phyloP scores from a whole-genome alignment of 1,140 invertebrate species.

The Elymnias hypermnestra region DNA sequence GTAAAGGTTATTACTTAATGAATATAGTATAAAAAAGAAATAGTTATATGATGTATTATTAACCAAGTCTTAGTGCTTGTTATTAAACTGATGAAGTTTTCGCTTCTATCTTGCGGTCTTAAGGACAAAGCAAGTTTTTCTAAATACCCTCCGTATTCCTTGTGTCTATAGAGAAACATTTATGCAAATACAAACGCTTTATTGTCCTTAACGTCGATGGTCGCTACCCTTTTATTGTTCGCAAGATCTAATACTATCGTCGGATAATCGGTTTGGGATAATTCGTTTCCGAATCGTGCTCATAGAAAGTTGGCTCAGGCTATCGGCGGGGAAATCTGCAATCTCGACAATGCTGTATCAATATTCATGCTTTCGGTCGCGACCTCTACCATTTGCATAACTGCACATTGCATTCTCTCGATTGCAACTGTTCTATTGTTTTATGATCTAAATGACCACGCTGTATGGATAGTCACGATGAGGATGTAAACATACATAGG shows the following conservation, averaged over 20 bases:
- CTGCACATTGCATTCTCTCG: constrained; percentile 64
- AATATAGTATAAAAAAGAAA: too few species aligned
- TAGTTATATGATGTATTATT: too few species aligned
- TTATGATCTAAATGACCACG: constrained; percentile 73
- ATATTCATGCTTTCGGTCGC: constrained; percentile 71
- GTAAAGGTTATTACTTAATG: too few species aligned
- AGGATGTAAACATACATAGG: constrained; percentile 44
- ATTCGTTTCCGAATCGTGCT: constrained; percentile 64
- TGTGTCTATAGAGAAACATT: constrained; percentile 5
- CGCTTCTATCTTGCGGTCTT: too few species aligned
- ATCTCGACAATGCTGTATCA: constrained; percentile 72
- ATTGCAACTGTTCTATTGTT: constrained; percentile 70
- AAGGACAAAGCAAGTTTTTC: constrained; percentile 3
- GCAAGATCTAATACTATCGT: constrained; percentile 35
- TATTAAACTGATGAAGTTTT: too few species aligned
- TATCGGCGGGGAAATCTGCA: constrained; percentile 60
- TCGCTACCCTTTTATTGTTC: constrained; percentile 14
- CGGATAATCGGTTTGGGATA: constrained; percentile 57
- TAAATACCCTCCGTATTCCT: constrained; percentile 2
- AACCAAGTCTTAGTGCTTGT: too few species aligned
- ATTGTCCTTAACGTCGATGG: constrained; percentile 7
- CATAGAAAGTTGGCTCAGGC: constrained; percentile 54
- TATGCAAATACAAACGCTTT: constrained; percentile 4
- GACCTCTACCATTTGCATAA: constrained; percentile 70
- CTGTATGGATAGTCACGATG: constrained; percentile 67